Percentiles rank a stretch among this genome's conserved stretches.
Conservation (phyloP, 2,113 vertebrate species). For the Charina bottae region DNA sequence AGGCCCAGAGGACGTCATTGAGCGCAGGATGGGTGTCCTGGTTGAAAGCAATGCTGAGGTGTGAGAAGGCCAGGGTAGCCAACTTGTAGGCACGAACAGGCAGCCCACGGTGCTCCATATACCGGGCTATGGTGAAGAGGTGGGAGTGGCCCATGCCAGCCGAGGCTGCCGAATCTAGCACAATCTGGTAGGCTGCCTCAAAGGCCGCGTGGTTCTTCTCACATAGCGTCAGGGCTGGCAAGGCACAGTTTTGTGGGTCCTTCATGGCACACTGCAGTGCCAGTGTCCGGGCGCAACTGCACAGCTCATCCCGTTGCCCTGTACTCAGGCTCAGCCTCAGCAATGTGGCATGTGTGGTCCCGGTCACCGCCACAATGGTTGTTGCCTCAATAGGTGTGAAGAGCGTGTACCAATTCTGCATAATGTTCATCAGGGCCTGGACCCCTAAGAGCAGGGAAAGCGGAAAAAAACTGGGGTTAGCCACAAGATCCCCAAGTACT, state of each 20-base stretch:
- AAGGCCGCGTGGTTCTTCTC: slow-evolving; percentile 75
- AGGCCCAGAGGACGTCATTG: slow-evolving; percentile 75
- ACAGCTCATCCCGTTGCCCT: slow-evolving; percentile 67
- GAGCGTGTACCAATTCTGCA: slow-evolving; percentile 74
- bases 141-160: slow-evolving; percentile 72
- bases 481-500: background rate
- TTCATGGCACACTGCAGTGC: slow-evolving; percentile 75
- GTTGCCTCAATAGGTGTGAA: slow-evolving; percentile 73
- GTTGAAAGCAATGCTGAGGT: slow-evolving; percentile 74
- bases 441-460: slow-evolving; percentile 43
- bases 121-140: slow-evolving; percentile 72
- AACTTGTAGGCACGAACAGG: slow-evolving; percentile 72
- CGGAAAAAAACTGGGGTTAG: no score
- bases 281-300: slow-evolving; percentile 69
- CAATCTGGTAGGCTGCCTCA: slow-evolving; percentile 73
- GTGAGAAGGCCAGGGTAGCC: slow-evolving; percentile 70
- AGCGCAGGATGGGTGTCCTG: slow-evolving; percentile 75
- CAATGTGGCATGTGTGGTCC: slow-evolving; percentile 67
- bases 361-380: slow-evolving; percentile 69
- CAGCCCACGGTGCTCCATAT: slow-evolving; percentile 74
- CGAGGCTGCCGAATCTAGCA: slow-evolving; percentile 64
- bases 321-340: slow-evolving; percentile 68
- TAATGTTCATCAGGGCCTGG: slow-evolving; percentile 69
- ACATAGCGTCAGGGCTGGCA: slow-evolving; percentile 73
- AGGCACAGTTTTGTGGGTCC: slow-evolving; percentile 72